Conservation (phyloP, 2,797 vertebrate genomes). For the Spheniscus humboldti region DNA sequence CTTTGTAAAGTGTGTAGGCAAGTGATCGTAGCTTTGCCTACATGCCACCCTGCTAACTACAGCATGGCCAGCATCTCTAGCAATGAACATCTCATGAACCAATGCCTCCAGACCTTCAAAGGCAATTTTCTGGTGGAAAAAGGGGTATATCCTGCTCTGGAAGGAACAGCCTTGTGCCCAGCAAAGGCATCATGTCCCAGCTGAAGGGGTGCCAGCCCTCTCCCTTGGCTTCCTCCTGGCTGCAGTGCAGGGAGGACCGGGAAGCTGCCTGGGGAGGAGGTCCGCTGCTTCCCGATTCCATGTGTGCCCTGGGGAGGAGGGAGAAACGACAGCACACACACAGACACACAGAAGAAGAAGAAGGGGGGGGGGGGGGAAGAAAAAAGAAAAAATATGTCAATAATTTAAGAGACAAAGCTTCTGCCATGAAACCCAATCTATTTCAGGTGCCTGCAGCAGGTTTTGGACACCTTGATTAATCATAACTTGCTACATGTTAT, state of each 20-base stretch:
- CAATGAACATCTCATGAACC: not conserved
- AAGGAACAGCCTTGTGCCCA: not conserved
- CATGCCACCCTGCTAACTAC: not conserved
- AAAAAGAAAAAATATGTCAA: not conserved
- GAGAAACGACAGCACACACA: not conserved
- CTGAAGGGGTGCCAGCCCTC: not conserved
- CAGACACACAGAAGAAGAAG: not conserved
- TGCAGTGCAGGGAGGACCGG: accelerated
- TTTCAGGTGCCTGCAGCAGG: conserved; percentile 51
- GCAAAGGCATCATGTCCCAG: not conserved
- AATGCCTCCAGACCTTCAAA: not conserved
- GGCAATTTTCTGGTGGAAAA: accelerated
- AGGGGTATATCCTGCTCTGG: not conserved
- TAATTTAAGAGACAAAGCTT: conserved; percentile 64
- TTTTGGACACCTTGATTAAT: conserved; percentile 79
- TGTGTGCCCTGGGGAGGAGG: not conserved
- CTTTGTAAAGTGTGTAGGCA: not conserved
- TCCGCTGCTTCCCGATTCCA: accelerated
- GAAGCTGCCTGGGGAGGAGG: not conserved
- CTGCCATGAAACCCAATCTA: conserved; percentile 35
- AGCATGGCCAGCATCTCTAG: not conserved
- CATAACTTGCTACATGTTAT: conserved; percentile 74
- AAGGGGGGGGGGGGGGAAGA: no score
- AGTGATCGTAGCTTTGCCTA: not conserved
- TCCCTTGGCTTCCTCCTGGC: not conserved